Percentiles rank a stretch among this genome's conserved stretches.
phyloP scores from a whole-genome alignment of 2,113 vertebrate species.

The Takifugu flavidus region DNA sequence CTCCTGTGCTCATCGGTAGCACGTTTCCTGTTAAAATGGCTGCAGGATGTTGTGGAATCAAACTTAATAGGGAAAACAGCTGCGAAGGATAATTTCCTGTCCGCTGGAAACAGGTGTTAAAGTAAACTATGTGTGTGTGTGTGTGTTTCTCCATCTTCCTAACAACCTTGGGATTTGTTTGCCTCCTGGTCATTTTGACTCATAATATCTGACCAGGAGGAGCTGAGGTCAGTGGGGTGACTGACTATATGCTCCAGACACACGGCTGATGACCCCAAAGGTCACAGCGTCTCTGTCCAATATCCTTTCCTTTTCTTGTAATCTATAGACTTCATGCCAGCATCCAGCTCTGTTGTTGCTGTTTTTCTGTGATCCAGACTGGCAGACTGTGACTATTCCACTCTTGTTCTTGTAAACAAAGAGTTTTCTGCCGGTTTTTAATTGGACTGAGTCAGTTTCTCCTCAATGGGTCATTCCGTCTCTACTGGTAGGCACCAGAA shows the following conservation, averaged over 20 bases:
- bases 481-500: conserved; percentile 31
- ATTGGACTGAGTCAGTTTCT: conserved; percentile 41
- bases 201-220: conserved; percentile 16
- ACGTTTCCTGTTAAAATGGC: conserved; percentile 20
- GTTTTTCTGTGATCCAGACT: no score
- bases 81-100: conserved; percentile 4
- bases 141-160: background rate
- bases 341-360: background rate
- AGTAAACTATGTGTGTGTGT: conserved; percentile 13
- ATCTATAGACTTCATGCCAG: conserved; percentile 33
- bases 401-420: conserved; percentile 3
- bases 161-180: conserved; percentile 26
- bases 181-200: conserved; percentile 15
- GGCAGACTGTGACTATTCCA: no score
- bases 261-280: conserved; percentile 45
- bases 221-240: conserved; percentile 13
- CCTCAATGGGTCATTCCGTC: conserved; percentile 16
- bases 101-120: conserved; percentile 31
- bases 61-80: conserved; percentile 48
- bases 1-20: background rate
- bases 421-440: conserved; percentile 23
- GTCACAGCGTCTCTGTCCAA: conserved; percentile 44
- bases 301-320: conserved; percentile 57
- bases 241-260: conserved; percentile 8
- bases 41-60: conserved; percentile 31